A percentile compares a stretch with the other conserved stretches of the same genome.
phyloP scores from a whole-genome alignment of 2,888 invertebrate species.

The Clistopyga incitator region DNA sequence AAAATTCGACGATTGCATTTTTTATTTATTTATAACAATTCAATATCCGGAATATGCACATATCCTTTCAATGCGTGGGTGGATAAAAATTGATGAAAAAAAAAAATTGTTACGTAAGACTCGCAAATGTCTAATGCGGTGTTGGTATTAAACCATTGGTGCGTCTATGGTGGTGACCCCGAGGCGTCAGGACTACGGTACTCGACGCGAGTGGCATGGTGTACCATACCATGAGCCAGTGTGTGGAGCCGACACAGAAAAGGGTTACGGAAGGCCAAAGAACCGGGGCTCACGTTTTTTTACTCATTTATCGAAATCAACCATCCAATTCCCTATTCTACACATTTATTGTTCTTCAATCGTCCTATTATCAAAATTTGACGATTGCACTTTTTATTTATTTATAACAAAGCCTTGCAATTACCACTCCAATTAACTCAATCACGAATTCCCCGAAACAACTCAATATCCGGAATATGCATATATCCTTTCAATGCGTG shows the following conservation, averaged over 20 bases:
- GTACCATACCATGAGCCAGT: conserved; percentile 16
- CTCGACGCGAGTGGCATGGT: conserved; percentile 25
- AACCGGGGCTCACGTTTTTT: too few species aligned
- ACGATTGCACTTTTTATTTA: too few species aligned
- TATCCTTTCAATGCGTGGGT: not conserved
- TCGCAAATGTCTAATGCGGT: not conserved
- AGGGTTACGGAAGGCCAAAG: conserved; percentile 63
- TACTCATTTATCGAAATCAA: too few species aligned
- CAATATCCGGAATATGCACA: not conserved
- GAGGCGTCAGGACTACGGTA: conserved; percentile 53
- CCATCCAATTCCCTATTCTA: too few species aligned
- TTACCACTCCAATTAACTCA: not conserved
- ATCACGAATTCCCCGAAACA: not conserved
- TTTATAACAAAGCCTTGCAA: too few species aligned
- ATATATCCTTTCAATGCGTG: not conserved
- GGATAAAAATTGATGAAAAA: not conserved
- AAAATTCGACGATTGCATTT: too few species aligned
- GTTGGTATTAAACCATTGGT: conserved; percentile 29
- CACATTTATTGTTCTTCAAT: too few species aligned
- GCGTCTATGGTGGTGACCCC: conserved; percentile 54
- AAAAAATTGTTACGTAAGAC: not conserved
- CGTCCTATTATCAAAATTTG: too few species aligned
- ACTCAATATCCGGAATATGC: not conserved
- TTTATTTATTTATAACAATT: not conserved
- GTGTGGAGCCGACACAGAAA: conserved; percentile 32